Percentiles rank a stretch among this genome's conserved stretches.
Evolutionary conservation across 2,888 invertebrate species (phyloP).

Genomic region (Chaitophorus viminalis): DNA sequence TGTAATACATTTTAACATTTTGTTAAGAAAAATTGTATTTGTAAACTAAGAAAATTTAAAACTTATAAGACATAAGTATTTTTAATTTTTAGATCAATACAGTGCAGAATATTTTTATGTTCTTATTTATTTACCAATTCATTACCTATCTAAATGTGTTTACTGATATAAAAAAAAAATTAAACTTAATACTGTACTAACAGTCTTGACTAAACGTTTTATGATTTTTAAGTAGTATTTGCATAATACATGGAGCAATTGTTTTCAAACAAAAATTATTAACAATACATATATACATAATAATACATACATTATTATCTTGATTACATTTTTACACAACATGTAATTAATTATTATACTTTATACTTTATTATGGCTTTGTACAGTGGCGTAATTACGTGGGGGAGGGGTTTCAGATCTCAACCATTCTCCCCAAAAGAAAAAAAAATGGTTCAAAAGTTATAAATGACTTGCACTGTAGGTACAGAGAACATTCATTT

Average conservation of each 20-base stretch:
- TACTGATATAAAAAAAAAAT: slow-evolving; percentile 10
- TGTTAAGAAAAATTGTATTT: background rate
- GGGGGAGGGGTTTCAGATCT: no score
- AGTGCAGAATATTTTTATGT: background rate
- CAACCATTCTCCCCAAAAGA: no score
- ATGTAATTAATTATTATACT: background rate
- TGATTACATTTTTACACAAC: background rate
- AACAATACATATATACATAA: background rate
- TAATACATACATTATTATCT: no score
- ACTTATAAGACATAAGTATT: background rate
- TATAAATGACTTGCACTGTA: no score
- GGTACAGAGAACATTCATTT: no score
- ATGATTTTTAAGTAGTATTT: slow-evolving; percentile 18
- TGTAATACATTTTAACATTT: background rate
- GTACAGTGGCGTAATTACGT: no score
- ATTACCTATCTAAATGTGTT: background rate
- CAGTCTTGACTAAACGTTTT: slow-evolving; percentile 43
- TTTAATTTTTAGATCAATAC: slow-evolving; percentile 9
- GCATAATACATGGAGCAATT: slow-evolving; percentile 2
- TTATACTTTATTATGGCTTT: slow-evolving; percentile 3
- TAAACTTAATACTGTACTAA: slow-evolving; percentile 16
- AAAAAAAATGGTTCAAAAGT: no score
- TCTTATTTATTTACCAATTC: background rate
- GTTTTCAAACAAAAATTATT: slow-evolving; percentile 15
- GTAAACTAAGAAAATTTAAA: slow-evolving; percentile 1